Evolutionary conservation across 1,140 invertebrate genomes (phyloP), one percentile per base, ranked within the genome.

Genomic region (Protaetia brevitarsis): DNA sequence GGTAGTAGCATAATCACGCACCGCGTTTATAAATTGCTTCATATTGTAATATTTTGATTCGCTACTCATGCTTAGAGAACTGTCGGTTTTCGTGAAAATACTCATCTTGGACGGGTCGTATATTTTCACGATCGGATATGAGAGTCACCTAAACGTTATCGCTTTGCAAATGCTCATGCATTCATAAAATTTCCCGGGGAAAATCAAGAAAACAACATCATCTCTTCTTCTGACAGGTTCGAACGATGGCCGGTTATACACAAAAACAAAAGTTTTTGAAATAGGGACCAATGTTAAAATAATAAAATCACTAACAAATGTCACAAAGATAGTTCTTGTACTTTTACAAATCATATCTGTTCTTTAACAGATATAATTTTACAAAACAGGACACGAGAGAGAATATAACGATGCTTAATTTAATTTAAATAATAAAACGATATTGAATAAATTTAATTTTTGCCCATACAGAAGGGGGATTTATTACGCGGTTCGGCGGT

Each of bases 1-100:
- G 65, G 79, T 78, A 68, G 78, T 80, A 16, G 66, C 66, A 69
- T 82, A 83, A 59, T 81, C 78, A 37, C 72, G 67, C 4, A 77
- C 76, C 16, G 78, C 77, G 8, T 74, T 72, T 60, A 82, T 81
- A 61, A 83, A 80, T 45, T 78, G 73, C 73, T 77, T 79, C 70
- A 84, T 79, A 62, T 73, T 76, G 19, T 57, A 70, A 65, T 65
- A 71, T 65, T 72, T 72, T 8, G 72, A 68, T 28, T 73, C 73
- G 8, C 19, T 51, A 23, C 0, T 51, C 6, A 10, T 51, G 6
- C 5, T 11, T 51, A 51, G 11, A 8, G 41, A 51, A 7, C 19
- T 51, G 21, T 51, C 41, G 16, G 41, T 23, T 23, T 23, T 51
- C 41, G 26, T 23, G 19, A 23, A 51, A 8, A 51, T 5, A 26